Conservation (phyloP, 2,797 vertebrate genomes). For the Chelonia mydas region DNA sequence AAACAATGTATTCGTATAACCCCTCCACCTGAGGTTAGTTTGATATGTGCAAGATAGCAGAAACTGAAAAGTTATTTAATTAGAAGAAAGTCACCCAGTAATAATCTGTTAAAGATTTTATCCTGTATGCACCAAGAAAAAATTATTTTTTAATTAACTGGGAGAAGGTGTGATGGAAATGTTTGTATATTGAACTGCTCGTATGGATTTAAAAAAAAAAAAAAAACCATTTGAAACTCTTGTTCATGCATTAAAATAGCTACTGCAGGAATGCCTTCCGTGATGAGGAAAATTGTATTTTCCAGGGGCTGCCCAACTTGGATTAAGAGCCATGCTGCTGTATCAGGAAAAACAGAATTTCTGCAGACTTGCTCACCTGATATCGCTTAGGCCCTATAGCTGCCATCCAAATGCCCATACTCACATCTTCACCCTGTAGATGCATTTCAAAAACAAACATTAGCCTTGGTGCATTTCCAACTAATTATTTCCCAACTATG, state of each 20-base stretch:
- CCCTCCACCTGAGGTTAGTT: neutral
- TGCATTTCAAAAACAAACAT: neutral
- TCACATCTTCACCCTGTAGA: slow-evolving; percentile 95
- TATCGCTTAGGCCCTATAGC: slow-evolving; percentile 93
- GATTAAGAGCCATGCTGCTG: neutral
- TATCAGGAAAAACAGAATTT: neutral
- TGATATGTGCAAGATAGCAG: no score
- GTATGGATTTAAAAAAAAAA: neutral
- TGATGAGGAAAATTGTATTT: neutral
- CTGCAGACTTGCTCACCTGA: slow-evolving; percentile 83
- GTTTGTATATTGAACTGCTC: neutral
- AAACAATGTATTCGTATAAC: neutral
- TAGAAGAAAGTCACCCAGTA: neutral
- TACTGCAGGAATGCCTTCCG: neutral
- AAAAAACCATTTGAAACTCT: neutral
- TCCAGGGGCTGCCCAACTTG: neutral
- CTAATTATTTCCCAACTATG: neutral
- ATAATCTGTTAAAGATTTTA: neutral
- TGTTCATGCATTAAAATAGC: neutral
- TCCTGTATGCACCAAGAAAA: neutral
- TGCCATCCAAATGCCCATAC: slow-evolving; percentile 99
- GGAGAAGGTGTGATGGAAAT: neutral
- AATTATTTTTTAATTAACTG: neutral
- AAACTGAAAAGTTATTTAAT: neutral
- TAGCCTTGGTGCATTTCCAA: neutral